Evolutionary conservation across 2,113 vertebrate species (phyloP).

Genomic region (Proterorhinus semilunaris): DNA sequence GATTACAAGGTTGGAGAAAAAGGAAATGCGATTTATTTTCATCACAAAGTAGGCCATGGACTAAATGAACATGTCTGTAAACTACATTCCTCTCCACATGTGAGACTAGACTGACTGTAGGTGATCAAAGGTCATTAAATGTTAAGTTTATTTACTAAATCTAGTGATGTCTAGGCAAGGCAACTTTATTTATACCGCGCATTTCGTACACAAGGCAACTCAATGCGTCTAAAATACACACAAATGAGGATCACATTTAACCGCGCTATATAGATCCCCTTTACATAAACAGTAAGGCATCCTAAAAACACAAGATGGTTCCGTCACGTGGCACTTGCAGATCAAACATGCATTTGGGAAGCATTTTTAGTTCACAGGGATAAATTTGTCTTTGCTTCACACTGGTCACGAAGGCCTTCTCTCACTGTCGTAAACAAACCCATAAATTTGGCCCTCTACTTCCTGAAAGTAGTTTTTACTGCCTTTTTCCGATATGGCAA

Average conservation of each 20-base stretch:
- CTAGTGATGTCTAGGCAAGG: not conserved
- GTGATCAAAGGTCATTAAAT: not conserved
- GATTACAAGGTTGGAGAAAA: not conserved
- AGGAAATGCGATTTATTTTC: not conserved
- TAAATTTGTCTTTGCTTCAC: too few relatives aligned
- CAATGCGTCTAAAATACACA: too few relatives aligned
- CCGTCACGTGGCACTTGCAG: too few relatives aligned
- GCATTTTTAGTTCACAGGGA: too few relatives aligned
- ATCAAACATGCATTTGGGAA: too few relatives aligned
- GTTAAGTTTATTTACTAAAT: conserved; percentile 3
- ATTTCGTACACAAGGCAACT: too few relatives aligned
- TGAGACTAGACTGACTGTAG: not conserved
- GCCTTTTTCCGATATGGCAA: too few relatives aligned
- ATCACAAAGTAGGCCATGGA: not conserved
- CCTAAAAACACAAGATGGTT: not conserved
- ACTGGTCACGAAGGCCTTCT: too few relatives aligned
- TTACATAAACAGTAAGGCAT: not conserved
- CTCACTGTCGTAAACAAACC: too few relatives aligned
- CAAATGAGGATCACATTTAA: conserved; percentile 5
- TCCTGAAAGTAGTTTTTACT: too few relatives aligned
- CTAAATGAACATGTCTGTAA: not conserved
- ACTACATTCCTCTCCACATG: not conserved
- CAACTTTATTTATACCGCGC: too few relatives aligned
- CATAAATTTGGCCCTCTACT: too few relatives aligned
- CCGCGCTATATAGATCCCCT: not conserved